A percentile compares a stretch with the other conserved stretches of the same genome.
Conservation (phyloP, 2,888 invertebrate genomes). For the Parnassius glacialis region DNA sequence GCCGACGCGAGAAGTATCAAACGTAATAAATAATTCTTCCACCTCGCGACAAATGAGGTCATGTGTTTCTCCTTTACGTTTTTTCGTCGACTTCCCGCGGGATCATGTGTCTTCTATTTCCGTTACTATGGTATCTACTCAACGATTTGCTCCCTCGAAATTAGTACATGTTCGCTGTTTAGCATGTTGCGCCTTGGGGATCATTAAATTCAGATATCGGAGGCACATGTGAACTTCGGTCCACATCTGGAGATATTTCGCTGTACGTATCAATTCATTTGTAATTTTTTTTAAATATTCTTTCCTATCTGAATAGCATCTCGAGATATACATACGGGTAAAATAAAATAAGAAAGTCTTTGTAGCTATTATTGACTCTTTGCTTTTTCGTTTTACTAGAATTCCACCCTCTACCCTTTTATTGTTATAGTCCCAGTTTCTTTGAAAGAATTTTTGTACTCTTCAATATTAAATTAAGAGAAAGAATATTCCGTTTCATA, state of each 20-base stretch:
- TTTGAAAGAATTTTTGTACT: conserved; percentile 26
- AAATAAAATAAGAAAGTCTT: conserved; percentile 4
- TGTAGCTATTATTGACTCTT: conserved; percentile 26
- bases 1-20: conserved; percentile 69
- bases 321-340: conserved; percentile 31
- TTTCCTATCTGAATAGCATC: conserved; percentile 33
- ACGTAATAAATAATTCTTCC: conserved; percentile 77
- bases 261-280: conserved; percentile 7
- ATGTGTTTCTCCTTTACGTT: conserved; percentile 78
- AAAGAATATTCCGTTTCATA: conserved; percentile 28
- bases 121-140: conserved; percentile 70
- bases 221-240: conserved; percentile 63
- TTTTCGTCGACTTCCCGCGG: conserved; percentile 76
- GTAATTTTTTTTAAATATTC: conserved; percentile 6
- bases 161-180: conserved; percentile 78
- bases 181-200: conserved; percentile 71
- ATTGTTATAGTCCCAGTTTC: conserved; percentile 25
- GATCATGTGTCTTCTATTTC: conserved; percentile 80
- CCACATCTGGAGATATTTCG: conserved; percentile 57
- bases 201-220: conserved; percentile 63
- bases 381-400: conserved; percentile 25
- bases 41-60: conserved; percentile 78
- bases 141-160: conserved; percentile 77
- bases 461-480: conserved; percentile 29
- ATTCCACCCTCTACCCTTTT: conserved; percentile 28